Evolutionary conservation across 2,797 vertebrate species (phyloP).

Genomic region (Schizopygopsis pylzovi): DNA sequence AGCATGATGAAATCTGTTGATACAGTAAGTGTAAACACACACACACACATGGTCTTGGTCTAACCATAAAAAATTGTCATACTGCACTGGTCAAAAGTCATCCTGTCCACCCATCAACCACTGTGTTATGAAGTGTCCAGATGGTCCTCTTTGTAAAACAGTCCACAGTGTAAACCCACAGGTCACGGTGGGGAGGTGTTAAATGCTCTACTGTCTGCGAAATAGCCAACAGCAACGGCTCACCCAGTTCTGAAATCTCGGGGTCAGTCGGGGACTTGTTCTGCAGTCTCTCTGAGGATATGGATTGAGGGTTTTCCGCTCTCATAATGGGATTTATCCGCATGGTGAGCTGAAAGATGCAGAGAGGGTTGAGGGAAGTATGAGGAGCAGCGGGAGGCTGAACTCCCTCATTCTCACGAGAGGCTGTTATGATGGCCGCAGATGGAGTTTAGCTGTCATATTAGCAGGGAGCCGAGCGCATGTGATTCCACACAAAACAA

Average conservation of each 20-base stretch:
- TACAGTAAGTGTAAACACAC: slow-evolving; percentile 26
- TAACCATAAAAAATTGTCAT: not conserved
- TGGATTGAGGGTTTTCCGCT: slow-evolving; percentile 23
- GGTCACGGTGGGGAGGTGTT: not conserved
- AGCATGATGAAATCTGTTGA: slow-evolving; percentile 19
- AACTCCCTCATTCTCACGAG: slow-evolving; percentile 27
- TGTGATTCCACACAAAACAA: not conserved
- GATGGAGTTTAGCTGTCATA: slow-evolving; percentile 42
- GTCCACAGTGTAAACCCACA: not conserved
- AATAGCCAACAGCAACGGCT: not conserved
- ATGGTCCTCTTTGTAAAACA: not conserved
- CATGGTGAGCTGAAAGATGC: slow-evolving; percentile 37
- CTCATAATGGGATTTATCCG: slow-evolving; percentile 49
- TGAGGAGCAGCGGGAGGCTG: not conserved
- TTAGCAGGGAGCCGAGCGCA: slow-evolving; percentile 3
- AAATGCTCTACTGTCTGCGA: not conserved
- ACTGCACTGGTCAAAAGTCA: slow-evolving; percentile 13
- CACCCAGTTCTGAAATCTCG: slow-evolving; percentile 42
- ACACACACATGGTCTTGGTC: not conserved
- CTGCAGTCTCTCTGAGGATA: slow-evolving; percentile 25
- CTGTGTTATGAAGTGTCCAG: slow-evolving; percentile 12
- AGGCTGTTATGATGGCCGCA: slow-evolving; percentile 14
- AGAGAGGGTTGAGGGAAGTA: slow-evolving; percentile 38
- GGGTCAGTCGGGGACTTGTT: slow-evolving; percentile 38
- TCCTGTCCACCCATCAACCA: not conserved